Evolutionary conservation across 2,888 invertebrate genomes (phyloP), one percentile per base, ranked within the genome.

Genomic region (Hirtodrosophila duncani): DNA sequence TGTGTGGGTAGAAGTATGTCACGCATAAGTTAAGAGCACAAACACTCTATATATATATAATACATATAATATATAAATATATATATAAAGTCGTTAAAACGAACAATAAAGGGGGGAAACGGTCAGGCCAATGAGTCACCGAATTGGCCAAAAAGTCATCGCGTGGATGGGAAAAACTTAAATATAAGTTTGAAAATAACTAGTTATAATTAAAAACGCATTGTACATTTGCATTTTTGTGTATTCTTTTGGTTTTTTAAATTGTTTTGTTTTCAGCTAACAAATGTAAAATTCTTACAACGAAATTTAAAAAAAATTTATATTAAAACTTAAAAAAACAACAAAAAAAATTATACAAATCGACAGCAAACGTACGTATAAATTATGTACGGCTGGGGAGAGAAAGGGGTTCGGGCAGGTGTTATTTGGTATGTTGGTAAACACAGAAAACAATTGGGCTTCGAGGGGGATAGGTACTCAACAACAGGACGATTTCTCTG

Each of bases 401-500:
- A 20, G 4, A 20, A 20, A 7, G 20, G 7, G n/a, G n/a, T n/a
- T n/a, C n/a, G n/a, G n/a, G n/a, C n/a, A n/a, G n/a, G n/a, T n/a
- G n/a, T n/a, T n/a, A n/a, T n/a, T n/a, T n/a, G n/a, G n/a, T n/a
- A n/a, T n/a, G 13, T 13, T 33, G 37, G 9, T 11, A 21, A 21
- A 21, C 13, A 42, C 41, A 23, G 14, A 46, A 41, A 51, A 37
- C 9, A 46, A 39, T 20, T 21, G 1, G 4, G n/a, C n/a, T n/a
- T n/a, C n/a, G 8, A 18, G 9, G 8, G 10, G 9, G 2, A 8
- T 4, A 14, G 26, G 29, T 17, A 23, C 13, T 87, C 86, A 95
- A 89, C 97, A 97, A 89, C 97, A 97, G 63, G 95, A 93, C 30
- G 94, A 93, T 84, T 93, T 93, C 41, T 95, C 95, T 1, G 95